These are phyloP conservation scores for Montipora efflorescens DNA, from an alignment of 64 coral and sea anemone species.

Conservation along the genomic window DNA sequence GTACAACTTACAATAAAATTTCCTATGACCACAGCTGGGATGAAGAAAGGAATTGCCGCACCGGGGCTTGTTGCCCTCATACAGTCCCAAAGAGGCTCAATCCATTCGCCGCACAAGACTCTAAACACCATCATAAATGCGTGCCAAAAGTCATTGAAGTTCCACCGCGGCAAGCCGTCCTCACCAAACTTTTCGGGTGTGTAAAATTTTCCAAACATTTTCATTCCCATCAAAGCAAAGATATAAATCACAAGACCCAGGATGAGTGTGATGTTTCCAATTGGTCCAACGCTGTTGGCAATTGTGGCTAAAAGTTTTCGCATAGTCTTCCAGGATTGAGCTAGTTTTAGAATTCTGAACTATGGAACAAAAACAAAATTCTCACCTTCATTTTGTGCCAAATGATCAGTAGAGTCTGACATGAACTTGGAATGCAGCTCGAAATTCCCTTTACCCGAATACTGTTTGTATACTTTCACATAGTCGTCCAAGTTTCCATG, in stretches of 20 bases:
- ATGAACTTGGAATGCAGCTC: no score
- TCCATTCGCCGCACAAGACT: constrained; percentile 89
- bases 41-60: constrained; percentile 71
- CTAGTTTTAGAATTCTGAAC: constrained; percentile 83
- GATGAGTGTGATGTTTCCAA: constrained; percentile 89
- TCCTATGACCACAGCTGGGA: constrained; percentile 77
- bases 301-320: constrained; percentile 71
- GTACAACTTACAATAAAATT: constrained; percentile 86
- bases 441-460: no score
- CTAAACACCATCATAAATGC: constrained; percentile 90
- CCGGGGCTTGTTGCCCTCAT: constrained; percentile 73
- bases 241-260: constrained; percentile 85
- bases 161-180: constrained; percentile 83
- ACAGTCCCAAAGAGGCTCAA: constrained; percentile 85
- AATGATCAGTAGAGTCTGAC: no score
- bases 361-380: neutral
- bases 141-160: constrained; percentile 91
- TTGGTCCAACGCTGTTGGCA: constrained; percentile 72
- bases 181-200: constrained; percentile 66
- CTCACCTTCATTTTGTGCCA: neutral
- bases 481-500: no score
- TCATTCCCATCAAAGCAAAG: constrained; percentile 83
- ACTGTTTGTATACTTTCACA: no score
- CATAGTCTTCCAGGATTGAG: constrained; percentile 91
- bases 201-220: constrained; percentile 81